phyloP scores from a whole-genome alignment of 1,140 invertebrate species.

The Doryteuthis pealeii region DNA sequence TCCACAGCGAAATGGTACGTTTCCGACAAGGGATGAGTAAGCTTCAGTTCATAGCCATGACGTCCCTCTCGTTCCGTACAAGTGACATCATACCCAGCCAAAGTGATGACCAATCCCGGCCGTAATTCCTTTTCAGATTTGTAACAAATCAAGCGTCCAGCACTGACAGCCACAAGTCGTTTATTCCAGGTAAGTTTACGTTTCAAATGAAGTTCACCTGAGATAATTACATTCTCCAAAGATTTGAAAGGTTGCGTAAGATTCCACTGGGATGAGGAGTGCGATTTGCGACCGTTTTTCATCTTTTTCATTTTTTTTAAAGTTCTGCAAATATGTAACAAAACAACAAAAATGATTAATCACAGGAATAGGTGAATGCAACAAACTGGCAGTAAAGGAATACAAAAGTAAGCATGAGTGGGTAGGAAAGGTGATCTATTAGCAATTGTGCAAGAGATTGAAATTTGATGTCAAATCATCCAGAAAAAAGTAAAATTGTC shows the following conservation, averaged over 20 bases:
- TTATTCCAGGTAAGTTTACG: slow-evolving; percentile 44
- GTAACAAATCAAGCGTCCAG: slow-evolving; percentile 39
- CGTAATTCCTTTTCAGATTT: slow-evolving; percentile 41
- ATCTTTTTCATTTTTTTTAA: slow-evolving; percentile 35
- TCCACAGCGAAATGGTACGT: slow-evolving; percentile 39
- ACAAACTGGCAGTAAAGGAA: too few relatives aligned
- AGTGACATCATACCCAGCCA: slow-evolving; percentile 35
- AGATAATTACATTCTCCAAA: slow-evolving; percentile 36
- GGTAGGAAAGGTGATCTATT: too few relatives aligned
- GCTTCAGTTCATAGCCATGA: slow-evolving; percentile 40
- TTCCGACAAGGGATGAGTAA: slow-evolving; percentile 35
- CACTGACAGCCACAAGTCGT: slow-evolving; percentile 35
- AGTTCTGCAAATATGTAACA: slow-evolving; percentile 27
- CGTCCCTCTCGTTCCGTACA: slow-evolving; percentile 29
- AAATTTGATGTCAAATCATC: too few relatives aligned
- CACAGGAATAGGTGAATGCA: too few relatives aligned
- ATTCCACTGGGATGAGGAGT: slow-evolving; percentile 40
- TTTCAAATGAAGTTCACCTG: slow-evolving; percentile 39
- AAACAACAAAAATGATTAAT: slow-evolving; percentile 10
- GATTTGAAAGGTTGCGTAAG: slow-evolving; percentile 35
- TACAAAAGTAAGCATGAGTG: too few relatives aligned
- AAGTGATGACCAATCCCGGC: slow-evolving; percentile 34
- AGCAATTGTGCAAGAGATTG: too few relatives aligned
- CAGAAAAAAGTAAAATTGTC: too few relatives aligned
- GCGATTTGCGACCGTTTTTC: slow-evolving; percentile 28